Evolutionary conservation across 1,140 invertebrate genomes (phyloP), one percentile per base, ranked within the genome.

Genomic region (Bombus impatiens): DNA sequence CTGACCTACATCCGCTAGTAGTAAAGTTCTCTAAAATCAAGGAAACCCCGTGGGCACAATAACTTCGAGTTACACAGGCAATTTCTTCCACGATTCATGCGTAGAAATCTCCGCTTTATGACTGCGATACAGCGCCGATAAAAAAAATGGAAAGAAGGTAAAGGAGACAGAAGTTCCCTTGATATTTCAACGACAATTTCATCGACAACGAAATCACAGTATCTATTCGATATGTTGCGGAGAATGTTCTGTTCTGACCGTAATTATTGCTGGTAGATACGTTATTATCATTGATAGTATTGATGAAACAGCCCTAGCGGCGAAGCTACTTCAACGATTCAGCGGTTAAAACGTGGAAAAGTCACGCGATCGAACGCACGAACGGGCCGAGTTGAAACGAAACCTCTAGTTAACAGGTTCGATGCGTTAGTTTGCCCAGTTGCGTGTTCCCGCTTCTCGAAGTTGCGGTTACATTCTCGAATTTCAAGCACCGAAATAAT

Each of bases 341-440:
- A 67, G 15, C 37, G 82, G 3, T 82, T 79, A 84, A 84, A 84
- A 84, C 44, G 72, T 40, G 82, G 82, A 84, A 84, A 84, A 84
- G 82, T 84, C 82, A 84, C 82, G 82, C 82, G 82, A 84, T 84
- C 62, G n/a, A 28, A 59, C 62, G 35, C 44, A 84, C 65, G 62
- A 25, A 53, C 62, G 6, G 10, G 5, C 2, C n/a, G 76, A 62
- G 77, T 72, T 37, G 82, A 79, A 79, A 71, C 67, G 76, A 71
- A 79, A n/a, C 78, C 76, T 57, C 65, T 79, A 72, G 76, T 84
- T 79, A 84, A 47, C 76, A 70, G 82, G 67, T n/a, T 79, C 53
- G 67, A 79, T 78, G 77, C 82, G 82, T 84, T 79, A 47, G 67
- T 79, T 78, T 44, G 35, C 32, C 35, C 65, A 22, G 37, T 84